Conservation (phyloP, 30 jellyfish, hydroid and myxozoan genomes). For the Turritopsis rubra region DNA sequence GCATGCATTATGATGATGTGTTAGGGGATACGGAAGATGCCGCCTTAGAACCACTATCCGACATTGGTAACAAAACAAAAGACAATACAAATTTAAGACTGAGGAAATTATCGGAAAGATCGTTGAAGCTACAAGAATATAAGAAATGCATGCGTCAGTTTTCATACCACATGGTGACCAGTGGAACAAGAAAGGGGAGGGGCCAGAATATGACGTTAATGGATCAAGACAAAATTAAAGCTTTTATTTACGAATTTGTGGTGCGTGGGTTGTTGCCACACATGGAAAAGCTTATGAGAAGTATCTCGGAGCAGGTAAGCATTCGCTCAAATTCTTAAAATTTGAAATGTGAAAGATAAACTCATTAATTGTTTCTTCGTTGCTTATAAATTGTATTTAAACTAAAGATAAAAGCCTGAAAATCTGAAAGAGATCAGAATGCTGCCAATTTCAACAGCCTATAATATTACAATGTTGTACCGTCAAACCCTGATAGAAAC, state of each 20-base stretch:
- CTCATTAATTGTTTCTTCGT: no score
- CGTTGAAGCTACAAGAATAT: conserved; percentile 53
- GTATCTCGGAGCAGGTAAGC: conserved; percentile 78
- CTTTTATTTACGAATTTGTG: conserved; percentile 69
- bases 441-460: no score
- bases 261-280: conserved; percentile 95
- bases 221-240: conserved; percentile 69
- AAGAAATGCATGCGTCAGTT: conserved; percentile 70
- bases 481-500: no score
- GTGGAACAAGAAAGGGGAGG: conserved; percentile 34
- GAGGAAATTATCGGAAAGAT: conserved; percentile 14
- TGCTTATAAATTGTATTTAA: no score
- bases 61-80: conserved; percentile 32
- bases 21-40: conserved; percentile 62
- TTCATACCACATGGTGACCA: conserved; percentile 34
- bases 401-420: no score
- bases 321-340: no score
- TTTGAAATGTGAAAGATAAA: no score
- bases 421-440: no score
- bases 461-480: no score
- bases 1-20: conserved; percentile 81
- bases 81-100: conserved; percentile 22
- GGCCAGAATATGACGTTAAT: conserved; percentile 59
- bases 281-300: conserved; percentile 86
- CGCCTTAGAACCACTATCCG: conserved; percentile 67